Base-by-base conservation (phyloP, 2,113 vertebrate species). In the Ammodytes dubius region DNA sequence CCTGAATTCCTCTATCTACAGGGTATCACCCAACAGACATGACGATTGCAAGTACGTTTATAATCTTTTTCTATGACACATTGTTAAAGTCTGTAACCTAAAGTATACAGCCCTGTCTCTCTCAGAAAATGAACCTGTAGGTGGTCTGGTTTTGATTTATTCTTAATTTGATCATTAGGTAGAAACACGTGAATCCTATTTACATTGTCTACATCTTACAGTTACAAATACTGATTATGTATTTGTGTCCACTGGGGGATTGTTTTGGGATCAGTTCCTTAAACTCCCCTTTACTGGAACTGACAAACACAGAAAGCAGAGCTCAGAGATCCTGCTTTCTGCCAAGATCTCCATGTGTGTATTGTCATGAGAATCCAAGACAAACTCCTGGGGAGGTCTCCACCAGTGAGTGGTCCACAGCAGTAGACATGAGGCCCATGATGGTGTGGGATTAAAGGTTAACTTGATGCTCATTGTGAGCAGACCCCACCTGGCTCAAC, bases 351-450 rank as follows among this genome's bases (percentile, higher is more conserved):
- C 63, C 74, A 64, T 56, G 82, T 86, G 74, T 87, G 86, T 86
- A 47, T 78, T 78, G 43, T 86, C 4, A 66, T 61, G 76, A 87
- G 83, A 79, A 79, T 83, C 88, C 89, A 93, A 91, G 84, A 93
- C 82, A 88, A 91, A 91, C 92, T 91, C 86, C 57, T 15, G 69
- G 85, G 91, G 91, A 93, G 92, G 92, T 93, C 91, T 90, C 81
- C 27, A 80, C 63, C 68, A 79, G 77, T 78, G 82, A 86, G 86
- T 81, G 87, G 85, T 90, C 85, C 87, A 67, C 81, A 79, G 82
- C 88, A 84, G 90, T 84, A 80, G 87, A 90, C 87, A 73, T 72
- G 50, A 84, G 92, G 83, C 91, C 84, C 85, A 11, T 74, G 83
- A 86, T 83, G 86, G 85, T 80, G 88, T 74, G 66, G 70, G 87